Conservation (phyloP, 2,797 vertebrate species). For the Eulemur rubriventer region DNA sequence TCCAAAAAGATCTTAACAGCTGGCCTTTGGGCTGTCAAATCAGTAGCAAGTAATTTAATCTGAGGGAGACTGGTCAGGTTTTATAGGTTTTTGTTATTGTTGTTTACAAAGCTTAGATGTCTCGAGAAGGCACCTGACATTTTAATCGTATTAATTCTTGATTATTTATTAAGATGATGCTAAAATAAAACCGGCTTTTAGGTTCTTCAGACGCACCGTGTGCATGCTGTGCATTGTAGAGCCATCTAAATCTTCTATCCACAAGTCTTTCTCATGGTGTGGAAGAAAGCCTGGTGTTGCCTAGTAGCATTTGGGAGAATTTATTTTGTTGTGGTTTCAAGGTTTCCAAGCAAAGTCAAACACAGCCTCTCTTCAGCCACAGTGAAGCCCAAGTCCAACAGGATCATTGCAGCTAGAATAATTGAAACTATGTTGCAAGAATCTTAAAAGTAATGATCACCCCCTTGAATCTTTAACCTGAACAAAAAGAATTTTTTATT, state of each 20-base stretch:
- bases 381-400: neutral
- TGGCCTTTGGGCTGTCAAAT: neutral
- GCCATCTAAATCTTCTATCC: neutral
- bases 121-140: neutral
- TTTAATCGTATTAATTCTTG: neutral
- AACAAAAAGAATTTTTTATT: neutral
- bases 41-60: neutral
- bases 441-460: neutral
- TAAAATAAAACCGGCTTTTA: neutral
- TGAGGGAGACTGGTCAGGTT: neutral
- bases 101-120: neutral
- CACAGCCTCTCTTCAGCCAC: conserved; percentile 4
- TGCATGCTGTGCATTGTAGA: neutral
- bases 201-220: neutral
- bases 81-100: neutral
- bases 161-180: neutral
- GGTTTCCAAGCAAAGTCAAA: conserved; percentile 75
- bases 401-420: neutral
- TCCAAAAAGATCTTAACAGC: neutral
- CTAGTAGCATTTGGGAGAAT: conserved; percentile 5
- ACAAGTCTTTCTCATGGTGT: neutral
- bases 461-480: neutral
- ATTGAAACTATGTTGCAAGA: neutral
- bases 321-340: conserved; percentile 73
- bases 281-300: conserved; percentile 38